phyloP scores from a whole-genome alignment of 1,140 invertebrate genomes.

The Lethocerus indicus region DNA sequence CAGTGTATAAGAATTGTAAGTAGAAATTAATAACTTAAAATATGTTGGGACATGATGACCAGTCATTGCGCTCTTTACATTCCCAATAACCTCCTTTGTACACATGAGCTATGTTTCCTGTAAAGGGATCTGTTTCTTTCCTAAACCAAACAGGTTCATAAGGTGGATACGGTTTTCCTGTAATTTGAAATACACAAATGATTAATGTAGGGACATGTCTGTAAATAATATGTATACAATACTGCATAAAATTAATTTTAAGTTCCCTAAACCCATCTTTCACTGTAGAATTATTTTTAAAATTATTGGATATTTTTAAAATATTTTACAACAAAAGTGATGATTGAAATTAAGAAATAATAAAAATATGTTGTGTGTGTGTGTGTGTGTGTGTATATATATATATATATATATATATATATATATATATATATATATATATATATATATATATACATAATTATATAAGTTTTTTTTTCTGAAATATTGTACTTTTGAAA shows the following conservation, averaged over 20 bases:
- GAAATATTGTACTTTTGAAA: too few relatives aligned
- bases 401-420: too few relatives aligned
- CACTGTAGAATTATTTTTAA: neutral
- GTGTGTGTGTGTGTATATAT: too few relatives aligned
- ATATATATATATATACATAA: too few relatives aligned
- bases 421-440: too few relatives aligned
- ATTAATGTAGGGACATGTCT: neutral
- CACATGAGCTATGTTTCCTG: slow-evolving; percentile 65
- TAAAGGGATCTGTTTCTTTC: slow-evolving; percentile 59
- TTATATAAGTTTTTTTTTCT: too few relatives aligned
- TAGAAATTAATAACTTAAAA: slow-evolving; percentile 37
- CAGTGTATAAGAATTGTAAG: too few relatives aligned
- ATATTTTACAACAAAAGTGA: neutral
- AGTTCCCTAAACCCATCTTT: neutral
- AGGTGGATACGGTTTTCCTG: slow-evolving; percentile 51
- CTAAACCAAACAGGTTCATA: slow-evolving; percentile 87
- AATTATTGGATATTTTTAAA: neutral
- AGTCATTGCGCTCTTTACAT: slow-evolving; percentile 74
- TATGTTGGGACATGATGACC: slow-evolving; percentile 84
- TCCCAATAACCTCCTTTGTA: slow-evolving; percentile 89
- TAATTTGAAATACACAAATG: slow-evolving; percentile 15
- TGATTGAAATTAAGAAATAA: neutral
- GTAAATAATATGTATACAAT: neutral
- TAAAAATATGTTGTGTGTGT: too few relatives aligned
- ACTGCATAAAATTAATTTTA: neutral